Percentiles rank a stretch among this genome's conserved stretches.
These are phyloP conservation scores for Amphimedon queenslandica DNA, from an alignment of 37 sponge, comb jelly and placozoan species.

Conservation along the genomic window DNA sequence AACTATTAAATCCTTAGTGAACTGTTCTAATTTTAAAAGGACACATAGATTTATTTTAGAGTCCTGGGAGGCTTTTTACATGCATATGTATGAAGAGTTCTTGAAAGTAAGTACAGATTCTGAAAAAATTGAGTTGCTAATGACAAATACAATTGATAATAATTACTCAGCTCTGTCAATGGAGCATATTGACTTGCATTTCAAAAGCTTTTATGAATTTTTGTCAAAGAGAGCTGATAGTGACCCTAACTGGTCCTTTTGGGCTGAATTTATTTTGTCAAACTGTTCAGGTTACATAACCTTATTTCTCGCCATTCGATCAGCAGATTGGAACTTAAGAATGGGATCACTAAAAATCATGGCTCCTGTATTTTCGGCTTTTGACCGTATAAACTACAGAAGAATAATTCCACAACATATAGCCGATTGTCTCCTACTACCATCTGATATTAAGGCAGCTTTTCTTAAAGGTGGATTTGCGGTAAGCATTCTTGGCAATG, in stretches of 20 bases:
- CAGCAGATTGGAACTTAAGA: background rate
- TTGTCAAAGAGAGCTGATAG: background rate
- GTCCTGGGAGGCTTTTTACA: constrained; percentile 9
- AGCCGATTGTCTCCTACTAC: background rate
- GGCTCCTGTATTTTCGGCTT: constrained; percentile 10
- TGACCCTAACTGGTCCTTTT: constrained; percentile 3
- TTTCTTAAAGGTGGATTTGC: background rate
- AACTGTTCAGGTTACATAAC: background rate
- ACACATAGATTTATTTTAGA: constrained; percentile 8
- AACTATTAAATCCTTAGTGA: constrained; percentile 7
- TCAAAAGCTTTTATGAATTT: background rate
- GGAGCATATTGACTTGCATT: no score
- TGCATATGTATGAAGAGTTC: background rate
- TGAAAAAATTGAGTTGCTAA: background rate
- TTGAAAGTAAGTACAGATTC: background rate
- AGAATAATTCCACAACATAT: background rate
- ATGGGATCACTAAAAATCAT: background rate
- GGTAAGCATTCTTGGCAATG: background rate
- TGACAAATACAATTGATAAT: background rate
- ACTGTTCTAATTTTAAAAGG: constrained; percentile 10
- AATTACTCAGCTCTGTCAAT: no score
- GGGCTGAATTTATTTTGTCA: background rate
- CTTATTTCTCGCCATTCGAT: constrained; percentile 10
- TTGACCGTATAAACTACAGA: background rate
- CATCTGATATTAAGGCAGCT: background rate